Percentiles rank a stretch among this genome's conserved stretches.
These are phyloP conservation scores for Cottoperca gobio DNA, from an alignment of 2,797 vertebrate species.

Conservation along the genomic window DNA sequence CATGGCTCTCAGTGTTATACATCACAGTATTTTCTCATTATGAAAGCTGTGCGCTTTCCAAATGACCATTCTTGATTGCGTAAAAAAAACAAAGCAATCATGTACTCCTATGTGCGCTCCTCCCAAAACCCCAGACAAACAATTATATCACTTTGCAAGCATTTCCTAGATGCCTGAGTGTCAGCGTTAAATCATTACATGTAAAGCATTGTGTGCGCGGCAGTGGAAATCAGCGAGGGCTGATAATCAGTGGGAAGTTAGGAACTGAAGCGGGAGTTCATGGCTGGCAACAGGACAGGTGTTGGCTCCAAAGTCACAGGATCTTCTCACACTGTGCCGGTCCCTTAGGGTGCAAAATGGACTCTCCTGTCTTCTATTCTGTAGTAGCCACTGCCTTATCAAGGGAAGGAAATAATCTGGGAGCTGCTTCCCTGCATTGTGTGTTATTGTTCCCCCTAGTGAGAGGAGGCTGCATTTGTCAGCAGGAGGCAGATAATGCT, in stretches of 20 bases:
- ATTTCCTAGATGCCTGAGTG: constrained; percentile 57
- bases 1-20: not conserved
- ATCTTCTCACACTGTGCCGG: constrained; percentile 81
- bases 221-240: constrained; percentile 50
- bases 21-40: not conserved
- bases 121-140: constrained; percentile 44
- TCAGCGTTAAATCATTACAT: constrained; percentile 57
- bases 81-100: constrained; percentile 8
- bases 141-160: constrained; percentile 41
- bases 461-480: constrained; percentile 63
- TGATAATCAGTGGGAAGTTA: constrained; percentile 66
- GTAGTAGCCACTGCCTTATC: constrained; percentile 72
- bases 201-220: constrained; percentile 50
- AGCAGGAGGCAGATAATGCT: constrained; percentile 58
- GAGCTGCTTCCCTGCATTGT: constrained; percentile 86
- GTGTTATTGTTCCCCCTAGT: constrained; percentile 72
- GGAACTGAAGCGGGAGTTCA: constrained; percentile 49
- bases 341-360: constrained; percentile 66
- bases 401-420: constrained; percentile 86
- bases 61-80: constrained; percentile 11
- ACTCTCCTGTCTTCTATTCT: constrained; percentile 75
- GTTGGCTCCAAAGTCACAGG: constrained; percentile 74
- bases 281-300: constrained; percentile 59
- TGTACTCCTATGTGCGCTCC: constrained; percentile 18
- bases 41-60: not conserved